phyloP scores from a whole-genome alignment of 2,888 invertebrate genomes.

The Troides aeacus region DNA sequence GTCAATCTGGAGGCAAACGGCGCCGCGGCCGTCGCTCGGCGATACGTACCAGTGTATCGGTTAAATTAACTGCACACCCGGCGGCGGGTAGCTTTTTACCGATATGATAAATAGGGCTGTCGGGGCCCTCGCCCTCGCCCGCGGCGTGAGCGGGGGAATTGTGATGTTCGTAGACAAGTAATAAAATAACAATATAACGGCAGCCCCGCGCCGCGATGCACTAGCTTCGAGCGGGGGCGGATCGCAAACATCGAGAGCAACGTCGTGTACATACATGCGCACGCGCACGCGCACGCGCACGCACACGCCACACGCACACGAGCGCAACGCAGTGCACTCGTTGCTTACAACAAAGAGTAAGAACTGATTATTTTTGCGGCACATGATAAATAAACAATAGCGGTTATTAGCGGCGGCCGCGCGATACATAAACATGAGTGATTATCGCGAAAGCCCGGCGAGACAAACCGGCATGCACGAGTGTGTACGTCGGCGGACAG shows the following conservation, averaged over 20 bases:
- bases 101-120: constrained; percentile 62
- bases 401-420: constrained; percentile 35
- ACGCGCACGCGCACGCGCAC: constrained; percentile 59
- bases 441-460: constrained; percentile 39
- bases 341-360: constrained; percentile 20
- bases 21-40: constrained; percentile 37
- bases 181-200: constrained; percentile 65
- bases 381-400: constrained; percentile 29
- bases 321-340: constrained; percentile 28
- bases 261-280: constrained; percentile 71
- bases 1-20: constrained; percentile 30
- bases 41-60: constrained; percentile 59
- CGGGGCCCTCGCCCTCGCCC: constrained; percentile 60
- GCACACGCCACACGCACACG: constrained; percentile 41
- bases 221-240: constrained; percentile 78
- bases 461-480: constrained; percentile 30
- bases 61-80: constrained; percentile 60
- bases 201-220: constrained; percentile 73
- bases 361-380: constrained; percentile 36
- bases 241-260: constrained; percentile 46
- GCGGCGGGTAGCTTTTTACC: constrained; percentile 57
- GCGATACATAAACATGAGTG: constrained; percentile 40
- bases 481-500: constrained; percentile 58
- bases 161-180: constrained; percentile 61
- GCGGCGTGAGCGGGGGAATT: constrained; percentile 65